Conservation (phyloP, 30 jellyfish, hydroid and myxozoan genomes). For the Cassiopea andromeda region DNA sequence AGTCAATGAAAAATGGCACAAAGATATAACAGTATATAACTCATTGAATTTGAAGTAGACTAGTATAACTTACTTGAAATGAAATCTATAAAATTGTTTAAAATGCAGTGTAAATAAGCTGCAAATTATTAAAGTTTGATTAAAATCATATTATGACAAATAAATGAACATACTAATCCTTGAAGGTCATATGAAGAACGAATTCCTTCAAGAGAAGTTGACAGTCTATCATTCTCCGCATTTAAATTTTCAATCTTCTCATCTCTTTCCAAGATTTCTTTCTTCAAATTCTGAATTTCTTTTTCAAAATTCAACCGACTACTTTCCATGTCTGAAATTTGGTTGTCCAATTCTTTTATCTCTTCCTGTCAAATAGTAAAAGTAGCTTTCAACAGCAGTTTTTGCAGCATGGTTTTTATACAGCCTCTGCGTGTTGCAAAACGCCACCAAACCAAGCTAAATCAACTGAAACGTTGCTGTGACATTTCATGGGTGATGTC, state of each 20-base stretch:
- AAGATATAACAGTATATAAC: too few species aligned
- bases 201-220: slow-evolving; percentile 38
- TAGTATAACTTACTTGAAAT: too few species aligned
- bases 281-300: slow-evolving; percentile 30
- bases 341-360: slow-evolving; percentile 23
- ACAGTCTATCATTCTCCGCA: slow-evolving; percentile 65
- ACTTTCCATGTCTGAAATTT: slow-evolving; percentile 34
- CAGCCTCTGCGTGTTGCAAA: too few species aligned
- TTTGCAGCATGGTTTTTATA: too few species aligned
- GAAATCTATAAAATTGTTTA: too few species aligned
- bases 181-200: slow-evolving; percentile 64
- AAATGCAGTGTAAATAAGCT: too few species aligned
- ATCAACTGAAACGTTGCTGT: too few species aligned
- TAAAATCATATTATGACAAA: not conserved
- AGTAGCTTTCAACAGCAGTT: not conserved
- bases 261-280: slow-evolving; percentile 45
- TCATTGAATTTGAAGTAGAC: too few species aligned
- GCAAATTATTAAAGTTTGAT: too few species aligned
- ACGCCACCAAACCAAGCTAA: too few species aligned
- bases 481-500: too few species aligned
- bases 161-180: slow-evolving; percentile 39
- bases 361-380: slow-evolving; percentile 20
- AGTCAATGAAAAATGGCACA: too few species aligned
- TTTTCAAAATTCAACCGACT: slow-evolving; percentile 25
- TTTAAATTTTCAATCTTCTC: slow-evolving; percentile 22